These are phyloP conservation scores for Sympetrum striolatum DNA, from an alignment of 2,888 invertebrate genomes.

Conservation along the genomic window DNA sequence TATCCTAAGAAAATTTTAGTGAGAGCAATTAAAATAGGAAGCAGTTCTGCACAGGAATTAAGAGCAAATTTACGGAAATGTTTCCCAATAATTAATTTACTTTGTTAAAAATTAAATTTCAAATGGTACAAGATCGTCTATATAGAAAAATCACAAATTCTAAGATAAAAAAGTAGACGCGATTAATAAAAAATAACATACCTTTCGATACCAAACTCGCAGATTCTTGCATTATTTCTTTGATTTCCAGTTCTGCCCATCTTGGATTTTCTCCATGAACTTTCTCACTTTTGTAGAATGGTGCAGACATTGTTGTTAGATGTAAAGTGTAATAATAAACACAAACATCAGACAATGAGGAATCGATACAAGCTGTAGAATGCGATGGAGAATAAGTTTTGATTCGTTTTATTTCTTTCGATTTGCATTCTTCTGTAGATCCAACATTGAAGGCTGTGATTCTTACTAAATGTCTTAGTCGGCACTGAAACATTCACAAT, in stretches of 20 bases:
- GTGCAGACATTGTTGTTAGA: conserved; percentile 79
- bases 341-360: conserved; percentile 57
- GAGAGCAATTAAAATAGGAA: no score
- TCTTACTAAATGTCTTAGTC: conserved; percentile 80
- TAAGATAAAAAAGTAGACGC: no score
- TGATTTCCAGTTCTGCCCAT: conserved; percentile 77
- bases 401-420: conserved; percentile 41
- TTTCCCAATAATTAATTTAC: no score
- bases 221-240: conserved; percentile 23
- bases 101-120: no score
- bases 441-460: conserved; percentile 70
- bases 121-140: no score
- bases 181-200: background rate
- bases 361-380: background rate
- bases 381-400: background rate
- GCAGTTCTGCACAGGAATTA: no score
- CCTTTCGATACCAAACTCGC: conserved; percentile 22
- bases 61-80: no score
- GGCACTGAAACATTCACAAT: conserved; percentile 63
- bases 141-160: background rate
- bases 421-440: conserved; percentile 46
- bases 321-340: conserved; percentile 82
- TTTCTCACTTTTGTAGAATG: conserved; percentile 83
- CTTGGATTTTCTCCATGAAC: conserved; percentile 75
- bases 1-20: no score